A percentile compares a stretch with the other conserved stretches of the same genome.
phyloP scores from a whole-genome alignment of 2,888 invertebrate genomes.

The Rhagophthalmus giganteus region DNA sequence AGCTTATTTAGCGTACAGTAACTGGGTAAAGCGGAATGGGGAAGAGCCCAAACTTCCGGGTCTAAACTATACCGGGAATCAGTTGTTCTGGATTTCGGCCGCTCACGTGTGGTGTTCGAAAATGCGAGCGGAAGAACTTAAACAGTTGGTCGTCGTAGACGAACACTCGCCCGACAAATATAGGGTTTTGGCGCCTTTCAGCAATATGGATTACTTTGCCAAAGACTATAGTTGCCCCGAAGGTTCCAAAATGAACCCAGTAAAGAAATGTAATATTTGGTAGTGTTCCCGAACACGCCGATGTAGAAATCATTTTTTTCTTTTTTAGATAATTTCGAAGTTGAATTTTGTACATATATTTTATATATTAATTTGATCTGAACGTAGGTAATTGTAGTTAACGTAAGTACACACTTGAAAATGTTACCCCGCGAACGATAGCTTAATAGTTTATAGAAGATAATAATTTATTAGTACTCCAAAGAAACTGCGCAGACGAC shows the following conservation, averaged over 20 bases:
- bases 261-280: slow-evolving; percentile 66
- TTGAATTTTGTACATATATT: slow-evolving; percentile 21
- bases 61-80: slow-evolving; percentile 52
- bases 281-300: slow-evolving; percentile 47
- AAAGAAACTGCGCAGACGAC: too few relatives aligned
- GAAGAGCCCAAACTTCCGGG: slow-evolving; percentile 49
- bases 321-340: slow-evolving; percentile 8
- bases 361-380: slow-evolving; percentile 21
- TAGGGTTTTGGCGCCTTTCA: slow-evolving; percentile 63
- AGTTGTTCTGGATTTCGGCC: slow-evolving; percentile 63
- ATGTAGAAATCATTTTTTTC: not conserved
- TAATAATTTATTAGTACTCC: too few relatives aligned
- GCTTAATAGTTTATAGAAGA: too few relatives aligned
- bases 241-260: slow-evolving; percentile 65
- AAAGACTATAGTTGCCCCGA: slow-evolving; percentile 64
- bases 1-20: slow-evolving; percentile 62
- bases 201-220: slow-evolving; percentile 64
- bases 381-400: too few relatives aligned
- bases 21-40: slow-evolving; percentile 48
- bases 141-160: slow-evolving; percentile 49
- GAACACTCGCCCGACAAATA: slow-evolving; percentile 59
- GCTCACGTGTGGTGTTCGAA: slow-evolving; percentile 65
- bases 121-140: slow-evolving; percentile 50
- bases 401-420: too few relatives aligned
- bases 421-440: too few relatives aligned